These are phyloP conservation scores for Alosa alosa DNA, from an alignment of 2,113 vertebrate species.

Conservation along the genomic window DNA sequence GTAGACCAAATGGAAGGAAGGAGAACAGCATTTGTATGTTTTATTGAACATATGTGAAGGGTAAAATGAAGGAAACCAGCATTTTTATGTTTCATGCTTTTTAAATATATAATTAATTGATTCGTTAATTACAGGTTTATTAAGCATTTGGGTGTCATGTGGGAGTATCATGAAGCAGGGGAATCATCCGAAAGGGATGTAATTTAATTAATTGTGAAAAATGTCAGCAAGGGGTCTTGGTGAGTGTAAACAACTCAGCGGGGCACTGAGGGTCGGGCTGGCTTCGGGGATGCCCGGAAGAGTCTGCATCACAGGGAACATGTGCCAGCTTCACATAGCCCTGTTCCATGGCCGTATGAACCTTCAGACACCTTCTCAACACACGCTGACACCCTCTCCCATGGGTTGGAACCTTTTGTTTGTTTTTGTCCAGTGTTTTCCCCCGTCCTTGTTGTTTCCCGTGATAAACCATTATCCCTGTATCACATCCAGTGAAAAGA, in stretches of 20 bases:
- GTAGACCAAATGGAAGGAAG: background rate
- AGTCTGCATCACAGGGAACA: background rate
- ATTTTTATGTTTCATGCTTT: background rate
- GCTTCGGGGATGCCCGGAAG: conserved; percentile 15
- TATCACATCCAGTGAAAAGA: background rate
- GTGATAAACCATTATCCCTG: background rate
- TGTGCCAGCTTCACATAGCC: background rate
- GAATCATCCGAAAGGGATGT: conserved; percentile 16
- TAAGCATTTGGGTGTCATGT: background rate
- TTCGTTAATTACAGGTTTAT: background rate
- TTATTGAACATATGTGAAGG: background rate
- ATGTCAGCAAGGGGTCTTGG: background rate
- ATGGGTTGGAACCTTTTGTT: background rate
- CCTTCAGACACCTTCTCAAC: background rate
- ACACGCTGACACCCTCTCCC: background rate
- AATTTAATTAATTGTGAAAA: conserved; percentile 46
- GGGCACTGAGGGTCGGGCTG: background rate
- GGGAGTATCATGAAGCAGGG: conserved; percentile 3
- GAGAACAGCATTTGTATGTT: background rate
- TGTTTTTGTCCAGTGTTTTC: background rate
- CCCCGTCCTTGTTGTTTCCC: background rate
- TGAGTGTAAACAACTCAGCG: conserved; percentile 51
- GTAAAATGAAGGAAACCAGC: background rate
- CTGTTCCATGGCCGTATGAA: background rate
- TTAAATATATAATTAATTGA: background rate